A percentile compares a stretch with the other conserved stretches of the same genome.
phyloP scores from a whole-genome alignment of 2,113 vertebrate species.

The Heliornis fulica region DNA sequence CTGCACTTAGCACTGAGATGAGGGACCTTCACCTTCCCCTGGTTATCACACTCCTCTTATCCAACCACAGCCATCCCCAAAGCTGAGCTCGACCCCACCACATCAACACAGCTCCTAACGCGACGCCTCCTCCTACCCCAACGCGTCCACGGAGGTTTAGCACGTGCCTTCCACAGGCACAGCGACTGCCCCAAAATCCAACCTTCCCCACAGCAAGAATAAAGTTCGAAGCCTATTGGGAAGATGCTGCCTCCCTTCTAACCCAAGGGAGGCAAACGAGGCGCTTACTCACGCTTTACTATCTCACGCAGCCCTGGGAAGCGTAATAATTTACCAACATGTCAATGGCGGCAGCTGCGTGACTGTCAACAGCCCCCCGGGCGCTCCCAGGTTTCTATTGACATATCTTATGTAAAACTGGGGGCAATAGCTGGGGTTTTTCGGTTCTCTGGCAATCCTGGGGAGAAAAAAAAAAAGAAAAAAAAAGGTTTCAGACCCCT shows the following conservation, averaged over 20 bases:
- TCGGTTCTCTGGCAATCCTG: constrained; percentile 9
- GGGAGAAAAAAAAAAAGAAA: neutral
- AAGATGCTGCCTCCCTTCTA: neutral
- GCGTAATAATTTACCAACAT: neutral
- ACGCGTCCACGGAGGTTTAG: neutral
- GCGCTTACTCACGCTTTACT: neutral
- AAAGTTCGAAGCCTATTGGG: neutral
- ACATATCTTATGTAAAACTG: neutral
- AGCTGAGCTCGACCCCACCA: neutral
- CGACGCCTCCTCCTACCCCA: fast-evolving
- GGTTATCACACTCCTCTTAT: neutral
- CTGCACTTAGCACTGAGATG: neutral
- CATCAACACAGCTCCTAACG: neutral
- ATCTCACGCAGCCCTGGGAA: neutral
- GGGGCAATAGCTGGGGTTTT: constrained; percentile 56
- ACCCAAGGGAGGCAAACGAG: neutral
- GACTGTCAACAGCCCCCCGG: neutral
- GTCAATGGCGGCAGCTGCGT: constrained; percentile 16
- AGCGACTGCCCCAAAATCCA: too few relatives aligned
- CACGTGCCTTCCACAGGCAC: neutral
- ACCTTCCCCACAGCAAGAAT: neutral
- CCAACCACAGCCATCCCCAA: neutral
- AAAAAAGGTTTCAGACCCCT: neutral
- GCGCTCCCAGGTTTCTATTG: neutral
- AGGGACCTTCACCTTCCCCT: neutral